Base-by-base conservation (phyloP, 2,888 invertebrate genomes). In the Drosophila hawaiiensis region DNA sequence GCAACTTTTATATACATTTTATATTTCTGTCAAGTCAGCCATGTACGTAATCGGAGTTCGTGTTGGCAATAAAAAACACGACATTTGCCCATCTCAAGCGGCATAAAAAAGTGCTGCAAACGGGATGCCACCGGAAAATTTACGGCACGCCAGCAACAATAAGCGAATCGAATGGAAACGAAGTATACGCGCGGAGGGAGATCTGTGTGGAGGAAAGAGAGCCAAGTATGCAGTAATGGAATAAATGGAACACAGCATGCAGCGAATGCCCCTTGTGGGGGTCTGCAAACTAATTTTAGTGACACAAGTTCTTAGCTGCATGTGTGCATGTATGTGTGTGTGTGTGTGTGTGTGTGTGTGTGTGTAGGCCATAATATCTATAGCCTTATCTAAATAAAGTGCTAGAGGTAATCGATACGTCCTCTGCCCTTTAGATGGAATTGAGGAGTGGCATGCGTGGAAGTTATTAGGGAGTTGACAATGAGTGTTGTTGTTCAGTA, bases 81-180 rank as follows among this genome's bases (percentile, higher is more conserved):
- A 37, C 56, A 67, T 35, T 56, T 16, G 16, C 22, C 33, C 68
- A 67, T 52, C 67, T 58, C 68, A 35, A 64, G 47, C 35, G 54
- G 33, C 58, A 62, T 35, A n/a, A 66, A 55, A 68, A 68, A 69
- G 47, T 64, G 54, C 68, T 69, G 59, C 68, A 64, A 63, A 68
- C 62, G 69, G 59, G 71, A 78, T 72, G 83, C 85, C 84, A 81
- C 73, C 83, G 88, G 73, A 76, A 85, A 84, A 84, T 84, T 87
- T 88, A 84, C 85, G 81, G 78, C 87, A 84, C 84, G 81, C 83
- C 79, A 84, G 61, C 80, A 63, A 75, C 70, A 76, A 76, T 68
- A 68, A 65, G 59, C 68, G 25, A 55, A 63, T 53, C 50, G 50
- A 74, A 58, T 61, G 53, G 50, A 56, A 43, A 31, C 25, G 49